Percentiles rank a stretch among this genome's conserved stretches.
Conservation (phyloP, 2,113 vertebrate genomes). For the Tichodroma muraria region DNA sequence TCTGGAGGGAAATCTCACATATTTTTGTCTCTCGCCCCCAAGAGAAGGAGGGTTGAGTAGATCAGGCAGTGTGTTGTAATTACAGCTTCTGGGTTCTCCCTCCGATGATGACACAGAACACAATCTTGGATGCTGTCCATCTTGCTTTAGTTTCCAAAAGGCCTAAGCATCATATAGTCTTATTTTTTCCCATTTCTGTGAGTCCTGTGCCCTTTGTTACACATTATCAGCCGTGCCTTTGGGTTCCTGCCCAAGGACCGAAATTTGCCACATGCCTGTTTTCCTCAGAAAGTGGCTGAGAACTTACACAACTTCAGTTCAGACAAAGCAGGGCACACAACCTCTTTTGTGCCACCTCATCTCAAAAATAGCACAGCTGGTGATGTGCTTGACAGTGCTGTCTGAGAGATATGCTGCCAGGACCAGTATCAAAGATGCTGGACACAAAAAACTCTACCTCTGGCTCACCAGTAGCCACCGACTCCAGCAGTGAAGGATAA, state of each 20-base stretch:
- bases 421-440: background rate
- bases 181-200: background rate
- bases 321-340: background rate
- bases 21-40: background rate
- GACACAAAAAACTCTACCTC: background rate
- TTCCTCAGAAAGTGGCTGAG: background rate
- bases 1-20: background rate
- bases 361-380: background rate
- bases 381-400: background rate
- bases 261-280: background rate
- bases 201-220: background rate
- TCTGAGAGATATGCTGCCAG: background rate
- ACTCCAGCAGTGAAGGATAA: background rate
- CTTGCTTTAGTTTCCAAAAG: background rate
- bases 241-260: accelerated
- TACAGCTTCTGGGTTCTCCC: background rate
- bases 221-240: background rate
- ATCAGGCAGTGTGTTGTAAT: background rate
- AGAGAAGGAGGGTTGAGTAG: background rate
- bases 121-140: accelerated
- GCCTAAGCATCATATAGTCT: background rate
- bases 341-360: background rate
- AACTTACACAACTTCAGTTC: background rate
- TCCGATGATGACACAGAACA: background rate
- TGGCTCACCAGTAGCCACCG: background rate